Evolutionary conservation across 2,888 invertebrate genomes (phyloP).

Genomic region (Petrolisthes manimaculis): DNA sequence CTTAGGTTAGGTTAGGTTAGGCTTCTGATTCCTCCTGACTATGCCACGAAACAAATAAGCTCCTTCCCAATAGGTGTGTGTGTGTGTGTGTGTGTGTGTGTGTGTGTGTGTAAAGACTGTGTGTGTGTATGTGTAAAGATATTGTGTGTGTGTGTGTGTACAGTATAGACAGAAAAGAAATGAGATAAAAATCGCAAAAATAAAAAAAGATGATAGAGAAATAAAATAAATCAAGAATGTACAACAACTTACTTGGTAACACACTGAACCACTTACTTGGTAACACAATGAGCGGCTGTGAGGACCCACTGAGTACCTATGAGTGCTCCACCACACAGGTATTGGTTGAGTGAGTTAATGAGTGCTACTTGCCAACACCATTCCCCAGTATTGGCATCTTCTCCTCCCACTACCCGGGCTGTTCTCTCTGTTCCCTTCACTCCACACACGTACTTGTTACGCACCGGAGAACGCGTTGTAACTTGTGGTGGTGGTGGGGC

Average conservation of each 20-base stretch:
- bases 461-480: slow-evolving; percentile 77
- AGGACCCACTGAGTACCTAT: slow-evolving; percentile 94
- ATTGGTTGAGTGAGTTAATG: slow-evolving; percentile 93
- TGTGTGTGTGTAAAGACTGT: too few relatives aligned
- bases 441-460: slow-evolving; percentile 92
- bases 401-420: slow-evolving; percentile 85
- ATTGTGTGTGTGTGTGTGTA: too few relatives aligned
- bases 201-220: too few relatives aligned
- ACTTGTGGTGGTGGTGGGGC: slow-evolving; percentile 73
- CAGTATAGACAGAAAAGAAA: too few relatives aligned
- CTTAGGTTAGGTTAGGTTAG: too few relatives aligned
- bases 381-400: slow-evolving; percentile 90
- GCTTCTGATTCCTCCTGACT: too few relatives aligned
- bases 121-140: too few relatives aligned
- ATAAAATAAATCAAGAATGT: too few relatives aligned
- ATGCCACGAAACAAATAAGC: too few relatives aligned
- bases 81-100: too few relatives aligned
- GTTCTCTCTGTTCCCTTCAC: slow-evolving; percentile 82
- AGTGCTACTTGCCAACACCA: slow-evolving; percentile 97
- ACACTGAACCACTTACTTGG: slow-evolving; percentile 91
- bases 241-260: slow-evolving; percentile 86
- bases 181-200: too few relatives aligned
- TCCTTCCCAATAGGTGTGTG: too few relatives aligned
- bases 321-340: slow-evolving; percentile 91
- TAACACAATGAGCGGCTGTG: slow-evolving; percentile 93